A percentile compares a stretch with the other conserved stretches of the same genome.
These are phyloP conservation scores for Alligator mississippiensis DNA, from an alignment of 2,113 vertebrate species.

Conservation along the genomic window DNA sequence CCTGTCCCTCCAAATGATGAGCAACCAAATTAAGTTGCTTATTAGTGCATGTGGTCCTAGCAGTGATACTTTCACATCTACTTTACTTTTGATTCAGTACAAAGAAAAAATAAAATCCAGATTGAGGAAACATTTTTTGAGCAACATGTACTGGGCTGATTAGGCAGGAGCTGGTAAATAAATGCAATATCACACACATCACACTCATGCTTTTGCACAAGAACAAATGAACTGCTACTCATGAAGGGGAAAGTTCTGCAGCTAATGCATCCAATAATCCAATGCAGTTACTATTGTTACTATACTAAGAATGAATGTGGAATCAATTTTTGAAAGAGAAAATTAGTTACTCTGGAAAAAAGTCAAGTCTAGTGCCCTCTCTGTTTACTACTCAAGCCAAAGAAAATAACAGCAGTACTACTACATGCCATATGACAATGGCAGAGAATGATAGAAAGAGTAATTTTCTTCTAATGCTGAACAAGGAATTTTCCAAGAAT, in stretches of 20 bases:
- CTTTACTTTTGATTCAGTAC: neutral
- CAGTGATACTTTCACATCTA: neutral
- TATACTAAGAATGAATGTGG: neutral
- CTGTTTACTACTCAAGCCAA: neutral
- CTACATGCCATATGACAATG: neutral
- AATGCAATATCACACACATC: neutral
- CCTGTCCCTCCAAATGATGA: neutral
- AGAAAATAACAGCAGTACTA: neutral
- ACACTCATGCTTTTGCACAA: constrained; percentile 17
- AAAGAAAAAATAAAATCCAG: neutral
- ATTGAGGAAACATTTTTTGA: neutral
- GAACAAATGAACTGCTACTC: neutral
- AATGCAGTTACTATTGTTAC: neutral
- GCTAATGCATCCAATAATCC: neutral
- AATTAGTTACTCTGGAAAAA: neutral
- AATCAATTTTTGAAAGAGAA: neutral
- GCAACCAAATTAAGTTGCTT: neutral
- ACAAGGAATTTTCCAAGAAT: neutral
- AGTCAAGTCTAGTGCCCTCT: neutral
- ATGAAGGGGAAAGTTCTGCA: neutral
- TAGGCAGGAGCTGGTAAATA: neutral
- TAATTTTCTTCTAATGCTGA: neutral
- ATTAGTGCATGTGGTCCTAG: neutral
- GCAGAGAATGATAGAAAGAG: neutral
- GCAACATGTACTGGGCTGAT: neutral